A percentile compares a stretch with the other conserved stretches of the same genome.
phyloP scores from a whole-genome alignment of 2,113 vertebrate species.

The Etheostoma cragini region DNA sequence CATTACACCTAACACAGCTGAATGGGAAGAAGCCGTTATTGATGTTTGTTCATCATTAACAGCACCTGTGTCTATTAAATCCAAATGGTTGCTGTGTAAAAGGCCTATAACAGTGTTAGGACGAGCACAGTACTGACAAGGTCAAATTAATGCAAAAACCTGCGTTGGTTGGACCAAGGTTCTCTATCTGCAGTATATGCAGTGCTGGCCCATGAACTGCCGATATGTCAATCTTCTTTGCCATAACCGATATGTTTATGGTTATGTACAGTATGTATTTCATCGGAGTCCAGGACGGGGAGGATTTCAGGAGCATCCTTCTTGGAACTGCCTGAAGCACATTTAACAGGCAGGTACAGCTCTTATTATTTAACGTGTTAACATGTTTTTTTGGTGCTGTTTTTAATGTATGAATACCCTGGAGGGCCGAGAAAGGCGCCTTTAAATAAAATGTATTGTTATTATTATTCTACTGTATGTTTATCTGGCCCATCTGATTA shows the following conservation, averaged over 20 bases:
- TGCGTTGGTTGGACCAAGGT: background rate
- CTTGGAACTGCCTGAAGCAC: background rate
- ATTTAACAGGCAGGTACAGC: background rate
- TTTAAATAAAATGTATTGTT: too few species aligned
- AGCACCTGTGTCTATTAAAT: background rate
- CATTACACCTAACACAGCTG: background rate
- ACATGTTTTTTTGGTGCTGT: background rate
- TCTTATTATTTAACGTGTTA: background rate
- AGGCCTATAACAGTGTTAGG: too few species aligned
- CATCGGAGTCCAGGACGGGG: background rate
- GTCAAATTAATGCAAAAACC: background rate
- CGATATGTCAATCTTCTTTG: background rate
- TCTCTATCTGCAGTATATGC: background rate
- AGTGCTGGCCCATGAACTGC: background rate
- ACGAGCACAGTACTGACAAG: background rate
- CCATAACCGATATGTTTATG: background rate
- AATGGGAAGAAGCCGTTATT: background rate
- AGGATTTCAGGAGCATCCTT: slow-evolving; percentile 1
- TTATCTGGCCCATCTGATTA: background rate
- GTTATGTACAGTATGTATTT: too few species aligned
- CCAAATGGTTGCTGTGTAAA: background rate
- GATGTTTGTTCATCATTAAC: background rate
- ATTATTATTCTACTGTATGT: background rate
- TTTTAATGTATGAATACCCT: too few species aligned
- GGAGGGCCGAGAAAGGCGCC: too few species aligned